These are phyloP conservation scores for Drosophila lacteicornis DNA, from an alignment of 1,140 invertebrate species.

Conservation along the genomic window DNA sequence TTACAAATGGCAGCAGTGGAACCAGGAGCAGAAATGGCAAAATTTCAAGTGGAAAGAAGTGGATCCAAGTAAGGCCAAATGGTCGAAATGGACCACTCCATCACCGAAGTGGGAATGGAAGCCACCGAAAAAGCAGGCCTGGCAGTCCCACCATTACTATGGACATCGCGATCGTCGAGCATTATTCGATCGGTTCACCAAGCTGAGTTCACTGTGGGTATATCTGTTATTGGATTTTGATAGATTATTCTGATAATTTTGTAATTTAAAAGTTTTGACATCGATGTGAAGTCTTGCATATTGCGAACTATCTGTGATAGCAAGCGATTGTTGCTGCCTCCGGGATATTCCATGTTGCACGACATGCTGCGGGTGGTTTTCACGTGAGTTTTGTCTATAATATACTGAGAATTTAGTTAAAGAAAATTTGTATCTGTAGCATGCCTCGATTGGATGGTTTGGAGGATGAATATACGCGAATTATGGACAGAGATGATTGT, in stretches of 20 bases:
- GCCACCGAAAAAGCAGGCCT: neutral
- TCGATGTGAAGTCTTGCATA: constrained; percentile 77
- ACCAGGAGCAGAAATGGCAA: constrained; percentile 36
- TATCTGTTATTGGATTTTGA: neutral
- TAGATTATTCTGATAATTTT: neutral
- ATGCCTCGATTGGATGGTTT: constrained; percentile 71
- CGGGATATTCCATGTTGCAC: constrained; percentile 78
- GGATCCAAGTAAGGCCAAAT: constrained; percentile 23
- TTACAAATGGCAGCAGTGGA: constrained; percentile 62
- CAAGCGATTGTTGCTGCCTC: constrained; percentile 70
- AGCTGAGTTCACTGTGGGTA: constrained; percentile 64
- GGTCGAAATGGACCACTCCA: constrained; percentile 50
- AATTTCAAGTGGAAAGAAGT: neutral
- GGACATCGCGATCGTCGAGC: constrained; percentile 71
- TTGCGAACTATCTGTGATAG: constrained; percentile 71
- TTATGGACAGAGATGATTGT: constrained; percentile 59
- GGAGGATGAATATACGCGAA: constrained; percentile 69
- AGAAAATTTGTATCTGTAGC: constrained; percentile 15
- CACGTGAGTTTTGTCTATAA: constrained; percentile 50
- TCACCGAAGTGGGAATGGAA: constrained; percentile 38
- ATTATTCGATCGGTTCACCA: constrained; percentile 61
- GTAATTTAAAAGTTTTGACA: constrained; percentile 43
- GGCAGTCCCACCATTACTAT: constrained; percentile 43
- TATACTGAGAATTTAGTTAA: neutral
- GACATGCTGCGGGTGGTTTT: constrained; percentile 74